Percentiles rank a stretch among this genome's conserved stretches.
These are phyloP conservation scores for Synergus itoensis DNA, from an alignment of 2,888 invertebrate species.

Conservation along the genomic window DNA sequence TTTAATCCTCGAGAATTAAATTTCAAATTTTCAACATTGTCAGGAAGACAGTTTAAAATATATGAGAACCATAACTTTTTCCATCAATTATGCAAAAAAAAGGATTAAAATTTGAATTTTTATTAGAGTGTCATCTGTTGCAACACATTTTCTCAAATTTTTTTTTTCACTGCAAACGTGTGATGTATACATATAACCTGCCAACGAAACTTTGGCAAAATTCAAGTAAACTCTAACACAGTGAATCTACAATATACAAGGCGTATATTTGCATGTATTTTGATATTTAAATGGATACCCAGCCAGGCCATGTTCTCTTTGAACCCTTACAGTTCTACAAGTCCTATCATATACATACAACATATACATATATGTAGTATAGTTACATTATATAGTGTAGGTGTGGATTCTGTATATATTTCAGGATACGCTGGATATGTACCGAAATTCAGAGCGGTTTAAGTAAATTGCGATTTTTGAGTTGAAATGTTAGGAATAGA, in stretches of 20 bases:
- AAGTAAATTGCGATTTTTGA: constrained; percentile 21
- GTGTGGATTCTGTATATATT: neutral
- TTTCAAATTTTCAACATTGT: neutral
- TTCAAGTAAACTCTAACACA: constrained; percentile 54
- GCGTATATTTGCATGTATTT: constrained; percentile 52
- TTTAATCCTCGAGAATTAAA: neutral
- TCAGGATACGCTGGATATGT: neutral
- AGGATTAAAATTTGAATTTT: neutral
- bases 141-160: neutral
- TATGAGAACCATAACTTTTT: neutral
- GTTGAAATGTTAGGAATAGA: neutral
- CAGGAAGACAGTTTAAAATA: neutral
- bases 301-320: constrained; percentile 25
- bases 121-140: neutral
- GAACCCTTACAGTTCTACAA: neutral
- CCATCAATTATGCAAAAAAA: neutral
- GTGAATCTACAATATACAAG: constrained; percentile 50
- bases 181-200: neutral
- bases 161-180: neutral
- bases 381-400: neutral
- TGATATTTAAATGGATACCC: constrained; percentile 50
- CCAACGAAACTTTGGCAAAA: constrained; percentile 48
- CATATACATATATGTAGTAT: neutral
- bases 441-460: constrained; percentile 15
- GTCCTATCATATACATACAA: neutral